A percentile compares a stretch with the other conserved stretches of the same genome.
Conservation (phyloP, 23 tunicate species). For the Halocynthia aurantium region DNA sequence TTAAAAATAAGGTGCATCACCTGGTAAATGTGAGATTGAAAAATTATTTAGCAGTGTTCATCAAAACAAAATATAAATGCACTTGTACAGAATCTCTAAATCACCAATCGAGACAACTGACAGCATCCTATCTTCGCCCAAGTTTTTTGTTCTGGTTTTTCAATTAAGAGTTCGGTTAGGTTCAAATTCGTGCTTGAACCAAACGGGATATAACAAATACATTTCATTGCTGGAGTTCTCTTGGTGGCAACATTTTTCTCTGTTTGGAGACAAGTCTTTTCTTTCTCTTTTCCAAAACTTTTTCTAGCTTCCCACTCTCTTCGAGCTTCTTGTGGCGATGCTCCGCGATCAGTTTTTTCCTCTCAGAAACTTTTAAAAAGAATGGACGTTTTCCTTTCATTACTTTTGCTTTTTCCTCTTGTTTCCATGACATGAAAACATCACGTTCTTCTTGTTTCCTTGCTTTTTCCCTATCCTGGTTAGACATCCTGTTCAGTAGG, state of each 20-base stretch:
- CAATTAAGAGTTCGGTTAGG: too few species aligned
- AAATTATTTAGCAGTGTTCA: too few species aligned
- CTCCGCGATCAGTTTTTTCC: slow-evolving; percentile 34
- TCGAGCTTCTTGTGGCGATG: slow-evolving; percentile 14
- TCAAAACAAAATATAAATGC: too few species aligned
- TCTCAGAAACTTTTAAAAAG: slow-evolving; percentile 35
- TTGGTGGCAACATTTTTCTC: slow-evolving; percentile 28
- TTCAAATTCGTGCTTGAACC: too few species aligned
- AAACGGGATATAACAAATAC: too few species aligned
- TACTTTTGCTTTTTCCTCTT: slow-evolving; percentile 59
- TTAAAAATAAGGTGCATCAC: too few species aligned
- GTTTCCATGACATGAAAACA: slow-evolving; percentile 30
- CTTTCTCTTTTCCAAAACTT: slow-evolving; percentile 29
- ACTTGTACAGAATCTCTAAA: too few species aligned
- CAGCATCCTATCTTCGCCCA: too few species aligned
- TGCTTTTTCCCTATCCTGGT: slow-evolving; percentile 37
- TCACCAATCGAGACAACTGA: too few species aligned
- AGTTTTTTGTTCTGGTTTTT: too few species aligned
- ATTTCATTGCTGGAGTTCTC: too few species aligned
- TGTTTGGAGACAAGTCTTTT: slow-evolving; percentile 41
- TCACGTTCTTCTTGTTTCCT: slow-evolving; percentile 24
- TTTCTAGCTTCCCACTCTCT: slow-evolving; percentile 17
- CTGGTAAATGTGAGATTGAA: too few species aligned
- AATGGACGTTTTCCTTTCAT: slow-evolving; percentile 41
- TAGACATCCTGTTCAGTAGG: slow-evolving; percentile 41